These are phyloP conservation scores for Bradypus variegatus DNA, from an alignment of 2,797 vertebrate species.

Conservation along the genomic window DNA sequence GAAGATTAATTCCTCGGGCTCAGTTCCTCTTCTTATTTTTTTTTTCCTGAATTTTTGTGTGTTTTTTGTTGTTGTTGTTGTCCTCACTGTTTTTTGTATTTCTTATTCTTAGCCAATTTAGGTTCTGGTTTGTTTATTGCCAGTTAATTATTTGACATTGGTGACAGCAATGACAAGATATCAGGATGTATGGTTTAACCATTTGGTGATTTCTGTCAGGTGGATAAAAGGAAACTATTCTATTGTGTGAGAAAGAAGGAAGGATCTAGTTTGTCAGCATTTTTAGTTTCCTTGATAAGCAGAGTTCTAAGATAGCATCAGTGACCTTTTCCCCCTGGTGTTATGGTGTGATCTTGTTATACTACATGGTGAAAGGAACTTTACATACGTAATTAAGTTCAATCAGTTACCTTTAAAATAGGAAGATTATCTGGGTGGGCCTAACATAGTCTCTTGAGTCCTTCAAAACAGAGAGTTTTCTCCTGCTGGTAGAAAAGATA, in stretches of 20 bases:
- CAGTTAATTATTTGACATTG: background rate
- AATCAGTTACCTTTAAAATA: background rate
- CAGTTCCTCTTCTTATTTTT: background rate
- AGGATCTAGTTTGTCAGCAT: background rate
- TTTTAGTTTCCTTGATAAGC: background rate
- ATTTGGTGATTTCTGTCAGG: background rate
- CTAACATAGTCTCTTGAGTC: too few relatives aligned
- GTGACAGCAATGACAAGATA: background rate
- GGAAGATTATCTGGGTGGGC: background rate
- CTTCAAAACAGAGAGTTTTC: too few relatives aligned
- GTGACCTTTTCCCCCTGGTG: background rate
- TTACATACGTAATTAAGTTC: background rate
- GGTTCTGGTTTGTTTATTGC: background rate
- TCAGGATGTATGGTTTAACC: background rate
- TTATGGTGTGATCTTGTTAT: background rate
- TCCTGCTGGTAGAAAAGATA: too few relatives aligned
- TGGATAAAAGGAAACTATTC: background rate
- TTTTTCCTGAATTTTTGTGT: too few relatives aligned
- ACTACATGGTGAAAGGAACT: background rate
- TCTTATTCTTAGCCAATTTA: background rate
- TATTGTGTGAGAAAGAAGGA: background rate
- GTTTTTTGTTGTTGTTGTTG: too few relatives aligned
- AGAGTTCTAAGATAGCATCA: background rate
- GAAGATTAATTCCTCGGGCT: background rate
- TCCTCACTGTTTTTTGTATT: background rate